Evolutionary conservation across 1,140 invertebrate species (phyloP), one percentile per base, ranked within the genome.

Genomic region (Bombus fervidus): DNA sequence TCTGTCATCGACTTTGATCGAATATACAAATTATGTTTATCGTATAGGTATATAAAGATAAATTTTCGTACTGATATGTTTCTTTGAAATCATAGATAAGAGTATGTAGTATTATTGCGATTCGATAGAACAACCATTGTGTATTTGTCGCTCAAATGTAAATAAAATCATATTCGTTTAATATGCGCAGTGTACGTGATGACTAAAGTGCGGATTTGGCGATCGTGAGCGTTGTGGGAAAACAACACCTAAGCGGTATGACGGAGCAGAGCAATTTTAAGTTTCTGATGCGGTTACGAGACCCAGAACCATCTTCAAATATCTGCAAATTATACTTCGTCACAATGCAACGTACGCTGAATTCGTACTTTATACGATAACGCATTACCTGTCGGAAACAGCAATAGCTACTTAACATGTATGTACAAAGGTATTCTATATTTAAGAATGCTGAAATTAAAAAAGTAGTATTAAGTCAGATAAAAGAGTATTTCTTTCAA

Each of bases 101-200:
- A 73, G 57, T 86, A 88, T 85, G 72, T 89, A 91, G 86, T 90
- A 87, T 89, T 88, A 91, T 82, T 86, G 84, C 80, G 86, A 91
- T 91, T 91, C 88, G 80, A 86, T 89, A 88, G 88, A 86, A 90
- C 64, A 80, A 81, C 86, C 85, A 91, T 82, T 89, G 80, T 92
- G 91, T 92, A 92, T 91, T 90, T 86, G 83, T 91, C 91, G 91
- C 91, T 92, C 91, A 92, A 92, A 85, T 92, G 91, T 92, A 92
- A 92, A 92, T 92, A 92, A 92, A 92, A 89, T 91, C 90, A 91
- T 89, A 89, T 91, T 90, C 89, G 91, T 90, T 90, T 86, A 83
- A 87, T 87, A 78, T 85, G 79, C 79, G 83, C 34, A 85, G 68
- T 66, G 75, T 74, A 74, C 47, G 68, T 74, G 75, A 73, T 59